These are phyloP conservation scores for Scomber japonicus DNA, from an alignment of 2,113 vertebrate genomes.

Conservation along the genomic window DNA sequence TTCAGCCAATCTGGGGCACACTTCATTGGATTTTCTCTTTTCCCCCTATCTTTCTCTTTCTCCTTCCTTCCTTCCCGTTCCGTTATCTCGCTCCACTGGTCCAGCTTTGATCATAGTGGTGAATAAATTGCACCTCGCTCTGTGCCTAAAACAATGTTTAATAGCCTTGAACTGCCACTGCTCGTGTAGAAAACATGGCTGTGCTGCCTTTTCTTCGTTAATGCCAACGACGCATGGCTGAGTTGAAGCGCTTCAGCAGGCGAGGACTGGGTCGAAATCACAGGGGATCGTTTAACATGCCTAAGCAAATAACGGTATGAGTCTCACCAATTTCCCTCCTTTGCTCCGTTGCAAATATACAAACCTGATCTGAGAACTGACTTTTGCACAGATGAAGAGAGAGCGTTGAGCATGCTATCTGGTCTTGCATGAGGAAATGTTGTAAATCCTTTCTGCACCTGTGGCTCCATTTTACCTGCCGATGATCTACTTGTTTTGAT, in stretches of 20 bases:
- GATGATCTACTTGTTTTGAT: neutral
- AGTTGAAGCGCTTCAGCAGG: neutral
- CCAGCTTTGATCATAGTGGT: constrained; percentile 44
- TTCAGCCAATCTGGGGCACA: constrained; percentile 18
- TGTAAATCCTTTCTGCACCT: neutral
- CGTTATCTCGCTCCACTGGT: constrained; percentile 21
- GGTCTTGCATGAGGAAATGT: neutral
- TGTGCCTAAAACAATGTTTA: constrained; percentile 40
- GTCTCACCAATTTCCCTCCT: constrained; percentile 15
- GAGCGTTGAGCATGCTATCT: neutral
- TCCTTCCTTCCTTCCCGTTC: constrained; percentile 4
- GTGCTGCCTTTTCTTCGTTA: neutral
- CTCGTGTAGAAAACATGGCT: constrained; percentile 23
- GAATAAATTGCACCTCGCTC: constrained; percentile 38
- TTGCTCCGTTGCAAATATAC: neutral
- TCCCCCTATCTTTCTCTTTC: no score
- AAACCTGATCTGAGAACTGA: constrained; percentile 28
- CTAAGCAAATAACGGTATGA: constrained; percentile 32
- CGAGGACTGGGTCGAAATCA: constrained; percentile 17
- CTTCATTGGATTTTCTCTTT: neutral
- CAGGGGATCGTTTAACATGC: constrained; percentile 51
- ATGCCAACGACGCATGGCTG: constrained; percentile 35
- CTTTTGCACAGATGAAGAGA: no score
- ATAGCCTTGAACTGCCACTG: constrained; percentile 41
- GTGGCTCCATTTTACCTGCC: neutral